Percentiles rank a stretch among this genome's conserved stretches.
Conservation (phyloP, 2,888 invertebrate genomes). For the Peribatodes rhomboidaria region DNA sequence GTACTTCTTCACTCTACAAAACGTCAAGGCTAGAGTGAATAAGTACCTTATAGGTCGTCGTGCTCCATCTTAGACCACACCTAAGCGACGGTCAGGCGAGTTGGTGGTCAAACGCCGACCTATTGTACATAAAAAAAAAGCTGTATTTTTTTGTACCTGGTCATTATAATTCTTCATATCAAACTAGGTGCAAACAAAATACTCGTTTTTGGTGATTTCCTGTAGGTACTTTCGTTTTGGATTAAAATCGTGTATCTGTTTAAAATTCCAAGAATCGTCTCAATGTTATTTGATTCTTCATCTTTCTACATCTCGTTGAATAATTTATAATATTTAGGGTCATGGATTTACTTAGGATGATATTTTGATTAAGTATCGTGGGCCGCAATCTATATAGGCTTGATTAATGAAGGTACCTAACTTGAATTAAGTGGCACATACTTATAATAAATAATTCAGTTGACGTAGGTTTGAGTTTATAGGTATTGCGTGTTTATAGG, state of each 20-base stretch:
- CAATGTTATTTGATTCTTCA: slow-evolving; percentile 17
- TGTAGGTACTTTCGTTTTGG: too few species aligned
- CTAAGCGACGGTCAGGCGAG: too few species aligned
- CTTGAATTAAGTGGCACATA: slow-evolving; percentile 42
- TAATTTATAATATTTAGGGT: slow-evolving; percentile 57
- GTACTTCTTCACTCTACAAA: too few species aligned
- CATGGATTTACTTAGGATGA: slow-evolving; percentile 76
- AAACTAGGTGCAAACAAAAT: too few species aligned
- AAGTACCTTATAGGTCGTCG: too few species aligned
- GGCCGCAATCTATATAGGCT: slow-evolving; percentile 58
- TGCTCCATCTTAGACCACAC: too few species aligned
- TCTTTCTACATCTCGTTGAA: slow-evolving; percentile 32
- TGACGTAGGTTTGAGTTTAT: slow-evolving; percentile 23
- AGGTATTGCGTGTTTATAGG: slow-evolving; percentile 7
- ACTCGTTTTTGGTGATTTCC: too few species aligned
- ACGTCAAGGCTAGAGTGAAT: too few species aligned
- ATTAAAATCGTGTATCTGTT: not conserved
- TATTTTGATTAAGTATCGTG: slow-evolving; percentile 69
- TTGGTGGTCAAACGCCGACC: too few species aligned
- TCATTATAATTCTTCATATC: too few species aligned
- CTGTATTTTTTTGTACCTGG: too few species aligned
- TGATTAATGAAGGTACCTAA: slow-evolving; percentile 67
- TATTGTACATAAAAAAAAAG: too few species aligned
- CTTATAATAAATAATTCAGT: slow-evolving; percentile 54
- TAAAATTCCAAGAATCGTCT: slow-evolving; percentile 8